Evolutionary conservation across 1,140 invertebrate genomes (phyloP).

Genomic region (Littorina saxatilis): DNA sequence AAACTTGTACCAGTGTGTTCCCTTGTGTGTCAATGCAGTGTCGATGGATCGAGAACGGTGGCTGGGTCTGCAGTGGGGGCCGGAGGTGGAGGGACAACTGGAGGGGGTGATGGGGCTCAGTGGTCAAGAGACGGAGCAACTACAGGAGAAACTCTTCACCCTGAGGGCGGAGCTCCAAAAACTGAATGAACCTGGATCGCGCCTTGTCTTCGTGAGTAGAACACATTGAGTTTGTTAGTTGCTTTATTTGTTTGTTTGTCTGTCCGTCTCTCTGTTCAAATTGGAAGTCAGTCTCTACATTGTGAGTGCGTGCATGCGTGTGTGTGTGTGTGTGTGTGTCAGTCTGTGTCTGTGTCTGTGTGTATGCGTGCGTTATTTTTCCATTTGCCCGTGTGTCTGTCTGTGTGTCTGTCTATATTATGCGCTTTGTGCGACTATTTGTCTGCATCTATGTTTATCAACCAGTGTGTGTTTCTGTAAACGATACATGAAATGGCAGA

Average conservation of each 20-base stretch:
- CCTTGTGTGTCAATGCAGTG: constrained; percentile 33
- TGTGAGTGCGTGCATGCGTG: not conserved
- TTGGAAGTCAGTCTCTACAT: too few relatives aligned
- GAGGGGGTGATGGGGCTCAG: constrained; percentile 35
- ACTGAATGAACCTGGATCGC: constrained; percentile 32
- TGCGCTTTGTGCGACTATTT: not conserved
- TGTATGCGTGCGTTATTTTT: not conserved
- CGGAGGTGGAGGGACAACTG: not conserved
- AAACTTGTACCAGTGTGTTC: not conserved
- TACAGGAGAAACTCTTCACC: constrained; percentile 58
- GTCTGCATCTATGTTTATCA: not conserved
- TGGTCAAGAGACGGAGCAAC: constrained; percentile 34
- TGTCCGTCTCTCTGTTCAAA: not conserved
- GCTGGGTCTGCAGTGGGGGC: constrained; percentile 43
- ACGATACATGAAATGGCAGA: too few relatives aligned
- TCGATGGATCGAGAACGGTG: constrained; percentile 41
- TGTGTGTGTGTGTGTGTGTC: too few relatives aligned
- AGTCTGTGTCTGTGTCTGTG: too few relatives aligned
- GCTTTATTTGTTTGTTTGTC: too few relatives aligned
- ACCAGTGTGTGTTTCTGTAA: not conserved
- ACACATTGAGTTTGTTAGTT: too few relatives aligned
- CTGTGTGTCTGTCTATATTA: not conserved
- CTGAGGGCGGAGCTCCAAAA: constrained; percentile 58
- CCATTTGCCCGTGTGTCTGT: not conserved
- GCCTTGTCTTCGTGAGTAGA: constrained; percentile 32